Percentiles rank a stretch among this genome's conserved stretches.
phyloP scores from a whole-genome alignment of 2,113 vertebrate genomes.

The Labrus mixtus region DNA sequence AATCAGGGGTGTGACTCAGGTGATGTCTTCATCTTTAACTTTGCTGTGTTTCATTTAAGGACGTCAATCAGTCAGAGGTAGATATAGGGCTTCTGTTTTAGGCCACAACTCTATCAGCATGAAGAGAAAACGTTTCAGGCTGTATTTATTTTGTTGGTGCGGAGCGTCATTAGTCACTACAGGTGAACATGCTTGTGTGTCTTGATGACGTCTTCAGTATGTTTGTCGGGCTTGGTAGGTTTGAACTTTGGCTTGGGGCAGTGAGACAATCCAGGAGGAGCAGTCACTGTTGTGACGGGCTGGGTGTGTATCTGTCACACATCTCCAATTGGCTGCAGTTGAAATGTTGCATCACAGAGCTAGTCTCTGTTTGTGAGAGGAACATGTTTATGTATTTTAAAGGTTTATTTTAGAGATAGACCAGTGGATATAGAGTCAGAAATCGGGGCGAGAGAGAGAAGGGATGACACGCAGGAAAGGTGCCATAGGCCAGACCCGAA shows the following conservation, averaged over 20 bases:
- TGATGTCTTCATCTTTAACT: neutral
- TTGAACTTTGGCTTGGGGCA: neutral
- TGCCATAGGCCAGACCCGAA: too few relatives aligned
- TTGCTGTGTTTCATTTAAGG: neutral
- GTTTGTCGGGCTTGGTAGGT: neutral
- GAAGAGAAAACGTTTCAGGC: too few relatives aligned
- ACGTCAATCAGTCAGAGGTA: neutral
- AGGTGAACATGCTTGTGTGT: neutral
- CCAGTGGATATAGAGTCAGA: too few relatives aligned
- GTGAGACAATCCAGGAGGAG: neutral
- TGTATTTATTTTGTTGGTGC: too few relatives aligned
- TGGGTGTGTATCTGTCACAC: neutral
- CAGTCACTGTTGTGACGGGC: neutral
- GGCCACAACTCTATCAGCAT: neutral
- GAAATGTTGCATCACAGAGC: neutral
- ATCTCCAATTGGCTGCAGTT: slow-evolving; percentile 12
- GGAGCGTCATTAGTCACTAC: neutral
- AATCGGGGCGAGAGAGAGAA: too few relatives aligned
- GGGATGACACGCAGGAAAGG: too few relatives aligned
- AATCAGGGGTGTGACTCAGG: neutral
- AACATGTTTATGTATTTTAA: too few relatives aligned
- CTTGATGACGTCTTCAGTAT: neutral
- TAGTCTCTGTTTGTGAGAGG: neutral
- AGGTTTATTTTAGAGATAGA: too few relatives aligned
- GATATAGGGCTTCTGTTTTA: neutral